A percentile compares a stretch with the other conserved stretches of the same genome.
These are phyloP conservation scores for Aix galericulata DNA, from an alignment of 2,113 vertebrate genomes.

Conservation along the genomic window DNA sequence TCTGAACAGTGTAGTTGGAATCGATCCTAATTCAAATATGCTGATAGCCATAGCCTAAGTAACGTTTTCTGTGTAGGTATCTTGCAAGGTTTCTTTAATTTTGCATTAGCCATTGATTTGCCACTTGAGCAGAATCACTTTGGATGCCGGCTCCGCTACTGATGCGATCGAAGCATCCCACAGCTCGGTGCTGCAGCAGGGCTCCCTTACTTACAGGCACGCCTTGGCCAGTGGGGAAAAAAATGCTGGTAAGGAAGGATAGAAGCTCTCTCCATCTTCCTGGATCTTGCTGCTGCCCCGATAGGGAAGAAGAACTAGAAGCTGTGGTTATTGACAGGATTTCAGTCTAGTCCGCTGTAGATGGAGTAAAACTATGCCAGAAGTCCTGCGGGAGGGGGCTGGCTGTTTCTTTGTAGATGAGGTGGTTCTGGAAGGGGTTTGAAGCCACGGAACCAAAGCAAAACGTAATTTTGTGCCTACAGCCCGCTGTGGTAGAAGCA, in stretches of 20 bases:
- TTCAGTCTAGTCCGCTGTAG: not conserved
- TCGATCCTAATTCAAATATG: fast-evolving
- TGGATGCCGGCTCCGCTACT: not conserved
- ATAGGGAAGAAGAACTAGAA: too few relatives aligned
- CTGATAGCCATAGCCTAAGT: fast-evolving
- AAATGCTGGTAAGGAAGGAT: not conserved
- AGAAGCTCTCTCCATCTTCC: not conserved
- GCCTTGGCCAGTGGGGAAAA: not conserved
- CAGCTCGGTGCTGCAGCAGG: fast-evolving
- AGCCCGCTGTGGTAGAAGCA: not conserved
- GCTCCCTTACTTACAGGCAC: not conserved
- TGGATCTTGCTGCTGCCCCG: not conserved
- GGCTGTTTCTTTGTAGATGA: not conserved
- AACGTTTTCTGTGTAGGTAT: not conserved
- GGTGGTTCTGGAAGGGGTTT: not conserved
- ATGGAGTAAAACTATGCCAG: not conserved
- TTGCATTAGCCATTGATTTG: not conserved
- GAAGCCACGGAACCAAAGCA: fast-evolving
- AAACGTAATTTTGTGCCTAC: not conserved
- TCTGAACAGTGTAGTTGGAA: too few relatives aligned
- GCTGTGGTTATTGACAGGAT: not conserved
- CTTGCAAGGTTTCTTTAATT: not conserved
- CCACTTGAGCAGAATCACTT: not conserved
- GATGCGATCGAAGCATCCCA: fast-evolving
- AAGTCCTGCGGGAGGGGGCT: fast-evolving